phyloP scores from a whole-genome alignment of 1,140 invertebrate species.

The Trachymyrmex septentrionalis region DNA sequence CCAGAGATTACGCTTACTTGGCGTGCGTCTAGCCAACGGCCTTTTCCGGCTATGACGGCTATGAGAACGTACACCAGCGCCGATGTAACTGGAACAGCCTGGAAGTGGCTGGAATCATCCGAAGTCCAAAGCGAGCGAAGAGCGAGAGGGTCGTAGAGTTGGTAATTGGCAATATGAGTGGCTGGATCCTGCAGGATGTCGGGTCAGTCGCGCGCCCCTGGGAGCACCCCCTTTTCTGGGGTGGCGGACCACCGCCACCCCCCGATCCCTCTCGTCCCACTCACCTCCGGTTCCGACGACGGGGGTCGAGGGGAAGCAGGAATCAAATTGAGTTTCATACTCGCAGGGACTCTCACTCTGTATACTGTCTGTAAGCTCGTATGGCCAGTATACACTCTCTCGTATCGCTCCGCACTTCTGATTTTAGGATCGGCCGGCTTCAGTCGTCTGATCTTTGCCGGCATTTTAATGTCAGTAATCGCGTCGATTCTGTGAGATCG shows the following conservation, averaged over 20 bases:
- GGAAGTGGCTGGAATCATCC: constrained; percentile 80
- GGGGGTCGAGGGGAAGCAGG: constrained; percentile 78
- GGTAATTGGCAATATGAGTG: constrained; percentile 87
- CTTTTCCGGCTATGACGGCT: constrained; percentile 62
- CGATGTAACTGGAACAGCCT: constrained; percentile 81
- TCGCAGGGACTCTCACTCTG: constrained; percentile 80
- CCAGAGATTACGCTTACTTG: constrained; percentile 50
- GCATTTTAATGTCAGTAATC: constrained; percentile 47
- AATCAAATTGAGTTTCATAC: constrained; percentile 86
- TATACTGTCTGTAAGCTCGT: constrained; percentile 68
- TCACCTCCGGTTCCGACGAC: constrained; percentile 72
- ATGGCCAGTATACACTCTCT: constrained; percentile 45
- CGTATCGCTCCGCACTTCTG: constrained; percentile 72
- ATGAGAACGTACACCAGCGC: constrained; percentile 63
- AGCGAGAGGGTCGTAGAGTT: constrained; percentile 83
- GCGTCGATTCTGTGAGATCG: neutral
- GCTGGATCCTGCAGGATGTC: constrained; percentile 85
- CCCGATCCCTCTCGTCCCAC: constrained; percentile 68
- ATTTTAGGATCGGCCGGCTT: constrained; percentile 67
- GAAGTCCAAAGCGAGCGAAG: constrained; percentile 78
- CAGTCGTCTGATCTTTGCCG: constrained; percentile 29
- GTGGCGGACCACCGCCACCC: constrained; percentile 71
- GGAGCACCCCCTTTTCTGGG: constrained; percentile 83
- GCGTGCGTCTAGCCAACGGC: constrained; percentile 47
- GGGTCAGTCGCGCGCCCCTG: constrained; percentile 85